phyloP scores from a whole-genome alignment of 1,140 invertebrate species.

The Octopus sinensis region DNA sequence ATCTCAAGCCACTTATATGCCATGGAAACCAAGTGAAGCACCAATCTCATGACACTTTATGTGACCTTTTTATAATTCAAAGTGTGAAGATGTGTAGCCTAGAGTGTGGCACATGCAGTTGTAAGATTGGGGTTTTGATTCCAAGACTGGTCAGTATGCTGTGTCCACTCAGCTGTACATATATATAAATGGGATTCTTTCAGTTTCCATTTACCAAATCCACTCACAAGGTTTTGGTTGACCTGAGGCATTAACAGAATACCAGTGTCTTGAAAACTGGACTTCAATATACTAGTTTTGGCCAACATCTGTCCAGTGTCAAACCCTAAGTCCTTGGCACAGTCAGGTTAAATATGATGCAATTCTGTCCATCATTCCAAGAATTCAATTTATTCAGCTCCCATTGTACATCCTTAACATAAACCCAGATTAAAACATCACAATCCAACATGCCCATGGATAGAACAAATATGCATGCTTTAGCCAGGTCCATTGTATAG shows the following conservation, averaged over 20 bases:
- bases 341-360: constrained; percentile 97
- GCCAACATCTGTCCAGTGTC: constrained; percentile 91
- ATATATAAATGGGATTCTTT: no score
- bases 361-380: constrained; percentile 96
- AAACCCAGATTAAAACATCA: constrained; percentile 62
- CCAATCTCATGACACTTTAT: no score
- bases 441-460: constrained; percentile 91
- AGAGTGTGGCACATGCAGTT: no score
- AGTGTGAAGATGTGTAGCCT: no score
- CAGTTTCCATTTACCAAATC: no score
- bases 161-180: no score
- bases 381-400: constrained; percentile 73
- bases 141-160: no score
- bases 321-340: constrained; percentile 89
- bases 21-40: no score
- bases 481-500: constrained; percentile 81
- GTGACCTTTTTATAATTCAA: no score
- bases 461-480: constrained; percentile 93
- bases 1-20: no score
- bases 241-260: constrained; percentile 86
- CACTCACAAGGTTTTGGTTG: no score
- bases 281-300: constrained; percentile 87
- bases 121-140: no score
- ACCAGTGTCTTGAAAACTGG: constrained; percentile 82
- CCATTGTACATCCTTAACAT: constrained; percentile 81